Evolutionary conservation across 2,797 vertebrate genomes (phyloP).

Genomic region (Sebastes paucispinis): DNA sequence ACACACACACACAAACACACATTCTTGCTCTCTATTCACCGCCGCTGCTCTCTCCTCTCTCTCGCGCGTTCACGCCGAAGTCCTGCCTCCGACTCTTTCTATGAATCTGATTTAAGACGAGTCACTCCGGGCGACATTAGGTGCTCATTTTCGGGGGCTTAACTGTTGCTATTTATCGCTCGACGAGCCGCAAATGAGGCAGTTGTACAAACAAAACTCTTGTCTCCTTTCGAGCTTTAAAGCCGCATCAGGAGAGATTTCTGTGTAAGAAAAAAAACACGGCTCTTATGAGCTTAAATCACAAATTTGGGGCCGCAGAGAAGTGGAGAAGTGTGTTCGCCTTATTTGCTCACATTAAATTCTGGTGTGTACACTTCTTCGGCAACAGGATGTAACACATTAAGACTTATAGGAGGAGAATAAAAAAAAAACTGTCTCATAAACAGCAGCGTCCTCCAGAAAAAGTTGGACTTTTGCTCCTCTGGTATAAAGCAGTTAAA

Average conservation of each 20-base stretch:
- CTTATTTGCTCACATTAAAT: constrained; percentile 35
- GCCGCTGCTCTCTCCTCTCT: constrained; percentile 22
- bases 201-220: constrained; percentile 48
- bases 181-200: constrained; percentile 55
- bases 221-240: constrained; percentile 30
- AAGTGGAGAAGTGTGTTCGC: neutral
- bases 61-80: constrained; percentile 6
- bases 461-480: neutral
- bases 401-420: constrained; percentile 10
- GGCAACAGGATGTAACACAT: constrained; percentile 32
- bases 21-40: constrained; percentile 25
- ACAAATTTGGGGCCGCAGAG: neutral
- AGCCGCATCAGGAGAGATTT: constrained; percentile 25
- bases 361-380: constrained; percentile 18
- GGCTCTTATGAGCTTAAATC: constrained; percentile 14
- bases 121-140: constrained; percentile 55
- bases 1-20: neutral
- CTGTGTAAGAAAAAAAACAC: neutral
- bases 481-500: neutral
- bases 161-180: constrained; percentile 54
- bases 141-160: constrained; percentile 53
- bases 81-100: constrained; percentile 58
- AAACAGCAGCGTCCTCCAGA: constrained; percentile 12
- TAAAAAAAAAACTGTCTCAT: constrained; percentile 1
- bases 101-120: constrained; percentile 59